Percentiles rank a stretch among this genome's conserved stretches.
phyloP scores from a whole-genome alignment of 2,113 vertebrate genomes.

The Machaerirhynchus nigripectus region DNA sequence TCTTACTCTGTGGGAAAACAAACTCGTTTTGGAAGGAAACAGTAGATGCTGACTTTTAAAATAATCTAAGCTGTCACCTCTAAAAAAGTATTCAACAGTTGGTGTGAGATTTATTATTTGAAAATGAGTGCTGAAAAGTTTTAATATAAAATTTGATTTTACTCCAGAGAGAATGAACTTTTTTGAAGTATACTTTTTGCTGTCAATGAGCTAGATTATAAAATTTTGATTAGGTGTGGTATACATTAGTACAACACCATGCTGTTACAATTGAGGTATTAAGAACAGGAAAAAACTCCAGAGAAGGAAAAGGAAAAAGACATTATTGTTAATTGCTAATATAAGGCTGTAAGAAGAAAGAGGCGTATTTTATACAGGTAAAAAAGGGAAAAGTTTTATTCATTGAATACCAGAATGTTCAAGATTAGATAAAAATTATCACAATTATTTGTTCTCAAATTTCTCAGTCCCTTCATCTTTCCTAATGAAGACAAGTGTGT shows the following conservation, averaged over 20 bases:
- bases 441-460: not conserved
- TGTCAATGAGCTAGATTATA: not conserved
- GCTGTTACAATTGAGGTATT: fast-evolving
- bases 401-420: not conserved
- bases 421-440: not conserved
- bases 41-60: not conserved
- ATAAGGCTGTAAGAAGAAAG: not conserved
- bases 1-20: not conserved
- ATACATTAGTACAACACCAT: not conserved
- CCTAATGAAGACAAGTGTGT: not conserved
- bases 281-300: not conserved
- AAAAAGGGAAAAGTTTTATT: not conserved
- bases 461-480: not conserved
- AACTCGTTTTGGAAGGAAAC: not conserved
- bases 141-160: not conserved
- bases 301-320: not conserved
- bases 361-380: not conserved
- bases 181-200: not conserved
- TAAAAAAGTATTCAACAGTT: not conserved
- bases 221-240: not conserved
- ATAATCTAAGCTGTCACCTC: not conserved
- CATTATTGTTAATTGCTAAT: not conserved
- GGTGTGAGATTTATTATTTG: not conserved
- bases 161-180: not conserved
- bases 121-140: not conserved